Percentiles rank a stretch among this genome's conserved stretches.
Conservation (phyloP, 1,140 invertebrate genomes). For the Galleria mellonella region DNA sequence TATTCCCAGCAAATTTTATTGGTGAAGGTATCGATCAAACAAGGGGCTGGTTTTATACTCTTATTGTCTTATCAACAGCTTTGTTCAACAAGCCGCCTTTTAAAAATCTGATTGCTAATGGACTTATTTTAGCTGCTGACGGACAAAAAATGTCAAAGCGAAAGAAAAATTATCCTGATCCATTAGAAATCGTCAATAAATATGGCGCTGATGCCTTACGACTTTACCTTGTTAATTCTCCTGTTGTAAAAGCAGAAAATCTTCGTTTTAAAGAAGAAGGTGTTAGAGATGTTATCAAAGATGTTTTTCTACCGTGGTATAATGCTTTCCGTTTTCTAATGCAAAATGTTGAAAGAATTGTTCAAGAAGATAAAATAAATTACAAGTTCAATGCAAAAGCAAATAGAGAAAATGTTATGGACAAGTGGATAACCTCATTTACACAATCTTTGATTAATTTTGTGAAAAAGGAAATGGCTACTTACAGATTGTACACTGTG, state of each 20-base stretch:
- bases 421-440: constrained; percentile 97
- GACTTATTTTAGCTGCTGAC: constrained; percentile 95
- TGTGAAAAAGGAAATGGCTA: constrained; percentile 94
- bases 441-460: constrained; percentile 94
- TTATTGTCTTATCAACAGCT: constrained; percentile 96
- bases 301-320: constrained; percentile 99
- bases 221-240: constrained; percentile 98
- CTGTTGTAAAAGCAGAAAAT: constrained; percentile 97
- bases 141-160: constrained; percentile 99
- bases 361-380: constrained; percentile 79
- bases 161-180: constrained; percentile 99
- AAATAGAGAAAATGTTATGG: constrained; percentile 91
- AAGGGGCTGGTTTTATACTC: constrained; percentile 98
- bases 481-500: constrained; percentile 96
- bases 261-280: constrained; percentile 98
- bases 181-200: constrained; percentile 91
- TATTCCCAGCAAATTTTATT: constrained; percentile 99
- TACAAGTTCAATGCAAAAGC: constrained; percentile 80
- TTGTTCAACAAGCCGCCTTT: constrained; percentile 98
- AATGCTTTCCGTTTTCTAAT: constrained; percentile 98
- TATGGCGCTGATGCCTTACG: constrained; percentile 98
- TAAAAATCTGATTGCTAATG: constrained; percentile 98
- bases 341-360: constrained; percentile 91
- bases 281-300: constrained; percentile 96
- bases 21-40: constrained; percentile 99